These are phyloP conservation scores for Drosophila diplacantha DNA, from an alignment of 2,888 invertebrate species.

Conservation along the genomic window DNA sequence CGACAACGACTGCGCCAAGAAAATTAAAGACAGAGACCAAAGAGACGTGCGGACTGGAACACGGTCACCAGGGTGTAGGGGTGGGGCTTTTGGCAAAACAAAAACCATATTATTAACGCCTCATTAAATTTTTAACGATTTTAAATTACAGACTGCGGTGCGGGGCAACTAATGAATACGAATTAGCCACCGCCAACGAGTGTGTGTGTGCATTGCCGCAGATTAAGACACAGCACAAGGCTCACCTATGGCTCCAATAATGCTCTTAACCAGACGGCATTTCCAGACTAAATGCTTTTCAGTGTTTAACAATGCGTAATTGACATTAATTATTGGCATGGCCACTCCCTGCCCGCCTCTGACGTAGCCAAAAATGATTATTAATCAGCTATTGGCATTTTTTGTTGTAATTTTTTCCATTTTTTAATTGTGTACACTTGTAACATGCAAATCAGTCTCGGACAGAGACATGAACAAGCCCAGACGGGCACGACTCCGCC, in stretches of 20 bases:
- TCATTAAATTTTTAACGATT: slow-evolving; percentile 74
- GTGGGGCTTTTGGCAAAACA: slow-evolving; percentile 54
- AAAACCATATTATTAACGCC: slow-evolving; percentile 72
- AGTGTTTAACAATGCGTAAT: slow-evolving; percentile 60
- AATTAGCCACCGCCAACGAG: slow-evolving; percentile 58
- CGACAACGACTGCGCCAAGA: slow-evolving; percentile 43
- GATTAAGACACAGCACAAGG: slow-evolving; percentile 38
- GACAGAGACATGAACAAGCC: slow-evolving; percentile 35
- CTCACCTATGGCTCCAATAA: slow-evolving; percentile 14
- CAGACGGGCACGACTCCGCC: slow-evolving; percentile 14
- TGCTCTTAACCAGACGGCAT: neutral
- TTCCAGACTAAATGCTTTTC: slow-evolving; percentile 57
- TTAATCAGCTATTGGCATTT: slow-evolving; percentile 37
- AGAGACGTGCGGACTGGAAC: slow-evolving; percentile 9
- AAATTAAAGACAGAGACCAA: slow-evolving; percentile 49
- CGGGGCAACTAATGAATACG: slow-evolving; percentile 71
- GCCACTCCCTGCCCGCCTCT: slow-evolving; percentile 9
- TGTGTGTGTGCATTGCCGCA: slow-evolving; percentile 35
- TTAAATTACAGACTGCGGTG: slow-evolving; percentile 69
- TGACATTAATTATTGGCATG: slow-evolving; percentile 62
- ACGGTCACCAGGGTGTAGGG: slow-evolving; percentile 2
- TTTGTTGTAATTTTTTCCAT: slow-evolving; percentile 32
- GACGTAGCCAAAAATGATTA: slow-evolving; percentile 26
- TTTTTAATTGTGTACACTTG: slow-evolving; percentile 71
- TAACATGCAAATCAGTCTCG: slow-evolving; percentile 64